Evolutionary conservation across 1,140 invertebrate species (phyloP).

Genomic region (Leptonema lineaticorne): DNA sequence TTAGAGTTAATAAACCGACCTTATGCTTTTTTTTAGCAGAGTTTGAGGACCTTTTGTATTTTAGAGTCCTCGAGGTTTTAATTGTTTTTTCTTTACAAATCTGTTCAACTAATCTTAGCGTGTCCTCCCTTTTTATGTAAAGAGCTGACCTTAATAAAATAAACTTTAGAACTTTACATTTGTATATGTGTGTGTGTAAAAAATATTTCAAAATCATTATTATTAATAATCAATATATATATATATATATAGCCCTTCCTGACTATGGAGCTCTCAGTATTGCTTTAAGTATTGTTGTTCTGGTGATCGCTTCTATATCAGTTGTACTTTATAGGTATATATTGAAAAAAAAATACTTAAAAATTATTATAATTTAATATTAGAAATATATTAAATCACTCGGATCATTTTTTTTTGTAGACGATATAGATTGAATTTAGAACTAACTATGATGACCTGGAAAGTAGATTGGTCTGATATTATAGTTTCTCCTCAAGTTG

Average conservation of each 20-base stretch:
- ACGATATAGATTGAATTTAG: slow-evolving; percentile 88
- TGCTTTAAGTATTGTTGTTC: slow-evolving; percentile 74
- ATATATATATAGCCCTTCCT: slow-evolving; percentile 70
- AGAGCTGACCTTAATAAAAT: too few relatives aligned
- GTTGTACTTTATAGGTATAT: slow-evolving; percentile 63
- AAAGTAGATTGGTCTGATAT: slow-evolving; percentile 85
- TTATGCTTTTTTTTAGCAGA: too few relatives aligned
- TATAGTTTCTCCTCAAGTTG: slow-evolving; percentile 51
- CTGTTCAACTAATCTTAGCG: too few relatives aligned
- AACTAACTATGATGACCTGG: slow-evolving; percentile 96
- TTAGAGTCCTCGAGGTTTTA: too few relatives aligned
- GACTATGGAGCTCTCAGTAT: slow-evolving; percentile 85
- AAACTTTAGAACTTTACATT: too few relatives aligned
- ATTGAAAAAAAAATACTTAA: too few relatives aligned
- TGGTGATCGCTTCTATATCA: slow-evolving; percentile 73
- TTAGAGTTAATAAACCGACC: too few relatives aligned
- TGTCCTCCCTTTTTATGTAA: too few relatives aligned
- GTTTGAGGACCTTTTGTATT: too few relatives aligned
- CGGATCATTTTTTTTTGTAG: slow-evolving; percentile 57
- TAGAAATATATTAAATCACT: background rate
- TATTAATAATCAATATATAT: slow-evolving; percentile 27
- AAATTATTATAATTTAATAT: background rate
- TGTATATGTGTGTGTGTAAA: too few relatives aligned
- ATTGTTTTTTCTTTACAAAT: too few relatives aligned
- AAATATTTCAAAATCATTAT: background rate